Evolutionary conservation across 92 coral and sea anemone species (phyloP), one percentile per base, ranked within the genome.

Genomic region (Siderastrea radians): DNA sequence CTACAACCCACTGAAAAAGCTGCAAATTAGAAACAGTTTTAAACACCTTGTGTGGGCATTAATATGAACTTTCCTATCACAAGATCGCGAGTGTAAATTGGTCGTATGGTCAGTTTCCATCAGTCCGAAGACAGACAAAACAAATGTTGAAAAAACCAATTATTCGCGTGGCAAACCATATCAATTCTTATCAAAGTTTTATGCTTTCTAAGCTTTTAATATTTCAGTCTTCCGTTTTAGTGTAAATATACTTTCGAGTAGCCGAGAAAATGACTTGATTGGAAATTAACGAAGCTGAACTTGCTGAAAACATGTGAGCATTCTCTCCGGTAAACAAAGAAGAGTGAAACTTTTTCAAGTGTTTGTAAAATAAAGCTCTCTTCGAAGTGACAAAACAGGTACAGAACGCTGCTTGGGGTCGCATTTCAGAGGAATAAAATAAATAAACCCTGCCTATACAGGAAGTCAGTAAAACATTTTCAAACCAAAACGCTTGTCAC

Each of bases 401-500:
- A 7, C 4, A 12, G 50, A 52, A 45, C 50, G 66, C 52, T 81
- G 43, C 85, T 45, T 68, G 78, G 68, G 69, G 77, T 82, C 86
- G 55, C 6, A 69, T 50, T 13, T 48, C 59, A 78, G 46, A 78
- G 6, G 16, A 11, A 49, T 5, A 62, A 17, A 48, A 15, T 69
- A 70, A 82, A 71, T 45, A 55, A 69, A 69, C 49, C 78, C 49
- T 49, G 38, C 67, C 61, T 15, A 77, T 45, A 3, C 81, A 77
- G 68, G 81, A 77, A 77, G 78, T 71, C 84, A 14, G 68, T 17
- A 60, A 82, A 82, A 17, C n/a, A 43, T 58, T 57, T n/a, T 7
- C 67, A 57, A 71, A 70, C 78, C 70, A 82, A 59, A 70, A 26
- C n/a, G 46, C 1, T 44, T 72, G 66, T 70, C 78, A 57, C 13